Evolutionary conservation across 2,888 invertebrate species (phyloP), one percentile per base, ranked within the genome.

Genomic region (Smittia sp.): DNA sequence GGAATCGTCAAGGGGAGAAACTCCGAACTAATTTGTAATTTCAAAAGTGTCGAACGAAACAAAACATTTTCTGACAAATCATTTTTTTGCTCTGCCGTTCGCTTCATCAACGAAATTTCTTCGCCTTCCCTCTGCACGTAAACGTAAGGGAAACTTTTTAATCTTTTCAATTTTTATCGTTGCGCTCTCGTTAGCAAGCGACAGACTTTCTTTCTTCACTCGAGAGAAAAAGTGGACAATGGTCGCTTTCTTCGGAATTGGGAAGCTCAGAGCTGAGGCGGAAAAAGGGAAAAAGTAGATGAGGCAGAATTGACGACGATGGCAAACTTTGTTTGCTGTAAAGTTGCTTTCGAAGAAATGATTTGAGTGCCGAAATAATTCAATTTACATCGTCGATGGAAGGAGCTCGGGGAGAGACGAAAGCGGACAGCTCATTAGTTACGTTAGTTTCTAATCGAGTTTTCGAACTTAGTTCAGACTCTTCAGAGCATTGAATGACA

Each of bases 1-100:
- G 46, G 15, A 46, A 15, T 46, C 46, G 46, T n/a, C 11, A n/a
- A n/a, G 15, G 15, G 15, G 66, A 66, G 38, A 27, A 65, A 15
- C 65, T 65, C n/a, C 27, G 41, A 67, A 67, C 67, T 67, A 67
- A 67, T 67, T 67, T 67, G 67, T 67, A 67, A 67, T 67, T 67
- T 67, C 46, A 41, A 67, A 46, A 67, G 67, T 39, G 67, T 67
- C 67, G 67, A 27, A 27, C n/a, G 27, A 27, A 65, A 27, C 22
- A 65, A 65, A 27, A 67, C 38, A 67, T 67, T 67, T 67, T 41
- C 41, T 46, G 46, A 67, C 38, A 67, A 67, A 67, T 67, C 67
- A 67, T 67, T 67, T 67, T 38, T 65, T 32, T 65, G 32, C 41
- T 18, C 32, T 32, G 32, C 32, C 32, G 11, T 46, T 46, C 46